phyloP scores from a whole-genome alignment of 2,113 vertebrate species.

The Odontophorus gujanensis region DNA sequence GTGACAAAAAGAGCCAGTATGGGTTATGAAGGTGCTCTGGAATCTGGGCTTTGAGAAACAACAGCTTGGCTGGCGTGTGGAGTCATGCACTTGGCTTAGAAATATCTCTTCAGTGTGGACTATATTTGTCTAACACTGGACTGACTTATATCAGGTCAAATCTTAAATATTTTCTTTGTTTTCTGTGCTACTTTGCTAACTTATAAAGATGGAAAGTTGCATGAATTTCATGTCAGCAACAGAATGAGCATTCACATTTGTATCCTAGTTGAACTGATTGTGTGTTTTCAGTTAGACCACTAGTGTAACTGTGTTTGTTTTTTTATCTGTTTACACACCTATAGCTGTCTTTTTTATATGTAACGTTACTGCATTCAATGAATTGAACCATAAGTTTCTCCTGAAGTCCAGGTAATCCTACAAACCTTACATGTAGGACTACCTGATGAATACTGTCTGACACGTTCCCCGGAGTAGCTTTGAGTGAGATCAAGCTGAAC shows the following conservation, averaged over 20 bases:
- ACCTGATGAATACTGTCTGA: not conserved
- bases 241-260: not conserved
- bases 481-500: not conserved
- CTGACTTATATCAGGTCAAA: not conserved
- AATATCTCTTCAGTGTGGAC: not conserved
- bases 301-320: not conserved
- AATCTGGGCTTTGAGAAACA: not conserved
- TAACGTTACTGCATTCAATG: not conserved
- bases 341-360: not conserved
- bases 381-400: not conserved
- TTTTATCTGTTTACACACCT: not conserved
- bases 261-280: not conserved
- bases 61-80: not conserved
- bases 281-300: not conserved
- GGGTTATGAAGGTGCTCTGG: not conserved
- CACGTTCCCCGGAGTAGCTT: not conserved
- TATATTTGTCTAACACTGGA: not conserved
- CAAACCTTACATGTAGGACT: not conserved
- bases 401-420: not conserved
- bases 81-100: not conserved
- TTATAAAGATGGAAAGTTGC: not conserved
- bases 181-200: rapidly evolving
- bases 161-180: rapidly evolving
- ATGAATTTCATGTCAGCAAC: not conserved
- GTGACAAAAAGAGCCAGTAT: not conserved